phyloP scores from a whole-genome alignment of 2,888 invertebrate species.

The Standfussiana lucernea region DNA sequence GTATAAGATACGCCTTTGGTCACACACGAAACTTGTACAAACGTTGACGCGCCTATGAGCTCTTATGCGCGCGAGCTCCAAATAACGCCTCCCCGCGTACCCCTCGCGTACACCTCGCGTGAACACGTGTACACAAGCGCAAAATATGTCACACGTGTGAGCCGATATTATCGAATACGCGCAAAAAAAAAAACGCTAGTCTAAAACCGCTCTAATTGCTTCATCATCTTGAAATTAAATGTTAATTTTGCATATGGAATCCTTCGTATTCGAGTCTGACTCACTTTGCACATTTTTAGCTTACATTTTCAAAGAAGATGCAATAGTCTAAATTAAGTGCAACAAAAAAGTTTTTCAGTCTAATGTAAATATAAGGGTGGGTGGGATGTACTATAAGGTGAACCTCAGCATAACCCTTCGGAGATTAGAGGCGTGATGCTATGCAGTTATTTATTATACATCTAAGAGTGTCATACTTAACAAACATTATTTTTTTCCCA shows the following conservation, averaged over 20 bases:
- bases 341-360: too few species aligned
- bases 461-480: too few species aligned
- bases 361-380: too few species aligned
- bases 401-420: too few species aligned
- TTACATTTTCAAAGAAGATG: too few species aligned
- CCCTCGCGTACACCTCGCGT: not conserved
- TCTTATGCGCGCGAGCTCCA: not conserved
- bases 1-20: not conserved
- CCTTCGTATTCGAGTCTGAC: too few species aligned
- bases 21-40: not conserved
- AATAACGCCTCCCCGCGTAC: not conserved
- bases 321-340: too few species aligned
- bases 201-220: not conserved
- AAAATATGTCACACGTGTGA: not conserved
- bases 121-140: not conserved
- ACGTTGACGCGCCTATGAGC: not conserved
- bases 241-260: not conserved
- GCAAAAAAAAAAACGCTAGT: not conserved
- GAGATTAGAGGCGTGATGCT: too few species aligned
- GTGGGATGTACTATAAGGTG: too few species aligned
- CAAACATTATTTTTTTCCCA: too few species aligned
- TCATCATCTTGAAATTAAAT: not conserved
- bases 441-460: too few species aligned
- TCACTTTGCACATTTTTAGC: too few species aligned
- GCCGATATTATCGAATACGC: not conserved